Evolutionary conservation across 2,797 vertebrate species (phyloP).

Genomic region (Hirundo rustica): DNA sequence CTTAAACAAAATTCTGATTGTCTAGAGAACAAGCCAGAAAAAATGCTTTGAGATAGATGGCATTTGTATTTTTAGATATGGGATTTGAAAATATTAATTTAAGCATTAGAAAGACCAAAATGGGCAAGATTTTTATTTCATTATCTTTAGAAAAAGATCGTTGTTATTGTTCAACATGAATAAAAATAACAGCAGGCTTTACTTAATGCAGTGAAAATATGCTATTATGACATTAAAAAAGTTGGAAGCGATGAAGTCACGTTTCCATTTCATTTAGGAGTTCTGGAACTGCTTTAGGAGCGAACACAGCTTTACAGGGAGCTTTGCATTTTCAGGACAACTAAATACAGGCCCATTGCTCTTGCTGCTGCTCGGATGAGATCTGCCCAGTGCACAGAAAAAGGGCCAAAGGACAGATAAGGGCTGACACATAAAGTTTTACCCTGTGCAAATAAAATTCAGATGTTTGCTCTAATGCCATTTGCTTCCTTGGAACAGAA

Average conservation of each 20-base stretch:
- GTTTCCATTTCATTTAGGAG: background rate
- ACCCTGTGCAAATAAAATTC: background rate
- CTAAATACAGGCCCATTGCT: background rate
- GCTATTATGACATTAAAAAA: background rate
- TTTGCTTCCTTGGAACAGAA: background rate
- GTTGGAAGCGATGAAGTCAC: background rate
- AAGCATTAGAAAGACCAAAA: background rate
- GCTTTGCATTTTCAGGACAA: background rate
- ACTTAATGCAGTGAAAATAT: background rate
- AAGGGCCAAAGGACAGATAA: background rate
- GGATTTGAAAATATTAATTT: background rate
- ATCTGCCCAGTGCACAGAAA: background rate
- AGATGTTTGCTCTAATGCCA: background rate
- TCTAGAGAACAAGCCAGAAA: background rate
- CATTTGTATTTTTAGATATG: background rate
- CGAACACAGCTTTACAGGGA: background rate
- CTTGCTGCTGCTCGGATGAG: background rate
- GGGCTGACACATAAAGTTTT: background rate
- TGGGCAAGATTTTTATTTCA: background rate
- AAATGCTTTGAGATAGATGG: background rate
- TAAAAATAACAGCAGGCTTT: background rate
- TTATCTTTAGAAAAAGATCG: background rate
- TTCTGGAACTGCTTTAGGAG: background rate
- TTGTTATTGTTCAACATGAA: background rate
- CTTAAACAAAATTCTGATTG: background rate